Evolutionary conservation across 2,113 vertebrate species (phyloP).

Genomic region (Romanogobio albipinnatus): DNA sequence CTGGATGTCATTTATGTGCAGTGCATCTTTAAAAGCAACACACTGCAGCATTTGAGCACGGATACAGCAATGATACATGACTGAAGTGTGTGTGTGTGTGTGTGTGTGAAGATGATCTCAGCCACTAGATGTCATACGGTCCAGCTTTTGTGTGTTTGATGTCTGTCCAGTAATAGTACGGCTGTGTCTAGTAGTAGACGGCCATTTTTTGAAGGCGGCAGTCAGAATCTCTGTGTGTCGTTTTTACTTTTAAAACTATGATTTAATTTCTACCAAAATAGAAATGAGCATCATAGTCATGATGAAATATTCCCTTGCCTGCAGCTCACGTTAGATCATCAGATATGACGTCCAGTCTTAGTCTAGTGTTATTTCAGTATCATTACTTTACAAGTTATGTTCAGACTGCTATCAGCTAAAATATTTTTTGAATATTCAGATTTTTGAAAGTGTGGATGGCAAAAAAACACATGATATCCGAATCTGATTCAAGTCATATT

Average conservation of each 20-base stretch:
- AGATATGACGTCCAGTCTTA: neutral
- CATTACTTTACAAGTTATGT: neutral
- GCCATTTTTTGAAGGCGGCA: neutral
- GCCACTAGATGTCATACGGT: slow-evolving; percentile 44
- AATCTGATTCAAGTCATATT: no score
- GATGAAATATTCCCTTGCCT: neutral
- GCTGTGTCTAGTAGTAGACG: neutral
- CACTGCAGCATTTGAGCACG: neutral
- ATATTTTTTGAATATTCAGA: no score
- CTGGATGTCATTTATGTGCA: neutral
- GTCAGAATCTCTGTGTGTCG: neutral
- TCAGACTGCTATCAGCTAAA: no score
- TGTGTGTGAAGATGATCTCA: slow-evolving; percentile 23
- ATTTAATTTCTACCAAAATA: neutral
- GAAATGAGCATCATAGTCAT: neutral
- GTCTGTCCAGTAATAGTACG: neutral
- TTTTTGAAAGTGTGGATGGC: no score
- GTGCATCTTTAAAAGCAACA: neutral
- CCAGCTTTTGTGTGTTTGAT: neutral
- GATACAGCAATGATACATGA: neutral
- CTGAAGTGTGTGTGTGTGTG: neutral
- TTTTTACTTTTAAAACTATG: neutral
- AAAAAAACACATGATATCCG: no score
- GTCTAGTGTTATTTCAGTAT: neutral
- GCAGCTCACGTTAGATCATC: neutral